Evolutionary conservation across 2,888 invertebrate species (phyloP).

Genomic region (Camptogramma bilineatum): DNA sequence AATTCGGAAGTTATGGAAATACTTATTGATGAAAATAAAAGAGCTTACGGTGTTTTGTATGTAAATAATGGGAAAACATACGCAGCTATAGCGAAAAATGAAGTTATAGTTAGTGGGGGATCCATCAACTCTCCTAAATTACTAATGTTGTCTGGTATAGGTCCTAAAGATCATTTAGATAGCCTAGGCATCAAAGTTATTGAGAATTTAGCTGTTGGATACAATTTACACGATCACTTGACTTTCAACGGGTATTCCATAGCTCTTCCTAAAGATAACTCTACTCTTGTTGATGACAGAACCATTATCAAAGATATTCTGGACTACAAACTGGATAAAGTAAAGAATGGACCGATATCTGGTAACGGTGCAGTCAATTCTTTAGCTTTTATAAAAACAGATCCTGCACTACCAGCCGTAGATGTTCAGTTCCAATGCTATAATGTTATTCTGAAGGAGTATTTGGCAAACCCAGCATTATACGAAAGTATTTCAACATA

Average conservation of each 20-base stretch:
- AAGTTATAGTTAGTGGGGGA: slow-evolving; percentile 68
- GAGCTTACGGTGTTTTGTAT: slow-evolving; percentile 66
- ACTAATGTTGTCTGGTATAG: slow-evolving; percentile 71
- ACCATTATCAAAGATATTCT: slow-evolving; percentile 69
- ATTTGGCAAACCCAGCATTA: slow-evolving; percentile 74
- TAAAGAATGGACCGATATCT: slow-evolving; percentile 78
- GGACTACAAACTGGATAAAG: slow-evolving; percentile 62
- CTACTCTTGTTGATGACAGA: slow-evolving; percentile 69
- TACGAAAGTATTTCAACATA: slow-evolving; percentile 59
- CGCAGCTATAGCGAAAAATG: slow-evolving; percentile 63
- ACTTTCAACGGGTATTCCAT: slow-evolving; percentile 78
- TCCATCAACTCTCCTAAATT: slow-evolving; percentile 67
- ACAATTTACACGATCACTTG: slow-evolving; percentile 72
- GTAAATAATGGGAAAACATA: slow-evolving; percentile 46
- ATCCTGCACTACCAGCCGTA: slow-evolving; percentile 77
- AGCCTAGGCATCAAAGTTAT: slow-evolving; percentile 57
- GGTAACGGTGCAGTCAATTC: slow-evolving; percentile 82
- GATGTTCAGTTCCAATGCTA: slow-evolving; percentile 87
- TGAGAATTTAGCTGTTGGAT: slow-evolving; percentile 67
- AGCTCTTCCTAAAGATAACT: slow-evolving; percentile 78
- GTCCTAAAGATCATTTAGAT: slow-evolving; percentile 62
- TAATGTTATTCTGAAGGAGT: slow-evolving; percentile 77
- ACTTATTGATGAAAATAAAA: slow-evolving; percentile 78
- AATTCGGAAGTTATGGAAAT: slow-evolving; percentile 83
- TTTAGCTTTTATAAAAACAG: slow-evolving; percentile 84